These are phyloP conservation scores for Tipula helvola DNA, from an alignment of 2,888 invertebrate species.

Conservation along the genomic window DNA sequence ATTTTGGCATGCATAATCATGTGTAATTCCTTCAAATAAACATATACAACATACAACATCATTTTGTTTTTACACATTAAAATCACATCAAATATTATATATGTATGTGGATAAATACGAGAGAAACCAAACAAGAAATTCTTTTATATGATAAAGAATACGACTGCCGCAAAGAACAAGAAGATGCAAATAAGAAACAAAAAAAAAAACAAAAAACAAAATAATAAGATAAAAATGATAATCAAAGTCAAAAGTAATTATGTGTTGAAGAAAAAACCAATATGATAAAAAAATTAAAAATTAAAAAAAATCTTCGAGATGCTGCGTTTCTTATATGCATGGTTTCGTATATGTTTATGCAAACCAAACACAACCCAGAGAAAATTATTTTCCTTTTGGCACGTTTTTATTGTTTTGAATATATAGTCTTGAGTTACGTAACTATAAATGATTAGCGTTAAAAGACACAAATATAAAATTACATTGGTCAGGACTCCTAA, in stretches of 20 bases:
- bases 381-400: background rate
- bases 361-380: background rate
- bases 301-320: background rate
- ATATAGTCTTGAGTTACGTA: background rate
- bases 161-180: background rate
- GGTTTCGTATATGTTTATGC: background rate
- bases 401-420: background rate
- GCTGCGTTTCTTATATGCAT: background rate
- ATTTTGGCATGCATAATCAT: background rate
- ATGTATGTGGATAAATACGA: background rate
- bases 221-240: slow-evolving; percentile 4
- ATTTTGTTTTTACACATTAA: background rate
- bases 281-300: background rate
- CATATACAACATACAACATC: background rate
- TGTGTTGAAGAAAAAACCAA: slow-evolving; percentile 4
- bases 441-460: background rate
- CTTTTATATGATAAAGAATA: background rate
- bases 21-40: background rate
- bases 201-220: background rate
- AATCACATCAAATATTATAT: background rate
- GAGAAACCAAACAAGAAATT: background rate
- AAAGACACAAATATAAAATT: background rate
- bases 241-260: slow-evolving; percentile 4
- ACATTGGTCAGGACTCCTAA: background rate
- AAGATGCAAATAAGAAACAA: background rate